Base-by-base conservation (phyloP, 2,113 vertebrate species). In the Callopanchax toddi region DNA sequence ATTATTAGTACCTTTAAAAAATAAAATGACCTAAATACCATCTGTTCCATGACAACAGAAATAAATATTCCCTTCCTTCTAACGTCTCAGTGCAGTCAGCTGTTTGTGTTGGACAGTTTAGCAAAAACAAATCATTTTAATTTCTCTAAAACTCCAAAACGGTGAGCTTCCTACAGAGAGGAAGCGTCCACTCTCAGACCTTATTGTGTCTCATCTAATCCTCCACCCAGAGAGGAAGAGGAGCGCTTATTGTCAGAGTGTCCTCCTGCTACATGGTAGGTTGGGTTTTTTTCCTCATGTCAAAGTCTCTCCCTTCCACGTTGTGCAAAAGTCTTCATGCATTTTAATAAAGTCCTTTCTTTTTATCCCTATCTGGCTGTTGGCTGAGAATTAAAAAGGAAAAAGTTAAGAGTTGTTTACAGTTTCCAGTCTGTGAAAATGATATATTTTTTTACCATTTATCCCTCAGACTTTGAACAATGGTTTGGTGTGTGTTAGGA, bases 261-360 rank as follows among this genome's bases (percentile, higher is more conserved):
- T 69, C 70, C 57, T 69, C 42, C 44, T 17, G 15, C 62, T 48
- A 26, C 0, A 5, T 51, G 23, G 66, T 20, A 22, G 37, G 25
- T 67, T n/a, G 53, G 65, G 29, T 67, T 15, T 46, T 46, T 58
- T 40, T 49, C 6, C 9, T 17, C 16, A 11, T 57, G 49, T 64
- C 20, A 6, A 50, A 50, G 23, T 26, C 23, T 49, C 18, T 51
- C 40, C n/a, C 22, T 26, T 4, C 25, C 55, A 58, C n/a, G 5
- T 13, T 8, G n/a, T 44, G 23, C 50, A 53, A 11, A 36, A 32
- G 32, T 4, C 32, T 53, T 36, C 29, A 53, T 34, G n/a, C 29
- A 12, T 18, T 20, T 21, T 20, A 20, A 36, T n/a, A 53, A 20
- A 32, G 26, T 3, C 9, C 7, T 3, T 15, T 5, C 17, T 9